Conservation (phyloP, 2,797 vertebrate genomes). For the Valencia hispanica region DNA sequence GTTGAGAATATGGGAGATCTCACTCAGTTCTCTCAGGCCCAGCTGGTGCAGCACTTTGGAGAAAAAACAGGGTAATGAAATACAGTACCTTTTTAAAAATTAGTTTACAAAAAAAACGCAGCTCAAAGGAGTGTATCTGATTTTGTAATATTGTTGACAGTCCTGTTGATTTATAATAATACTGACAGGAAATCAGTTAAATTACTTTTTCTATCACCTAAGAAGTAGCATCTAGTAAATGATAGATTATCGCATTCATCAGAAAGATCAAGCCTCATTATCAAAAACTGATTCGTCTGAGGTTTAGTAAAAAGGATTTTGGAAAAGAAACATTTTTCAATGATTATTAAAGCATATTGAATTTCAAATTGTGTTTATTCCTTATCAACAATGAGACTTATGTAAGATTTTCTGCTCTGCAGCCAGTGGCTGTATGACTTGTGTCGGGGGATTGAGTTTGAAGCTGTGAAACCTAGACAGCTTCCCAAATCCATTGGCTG, state of each 20-base stretch:
- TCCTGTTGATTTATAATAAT: neutral
- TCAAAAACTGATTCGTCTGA: no score
- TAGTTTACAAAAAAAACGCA: neutral
- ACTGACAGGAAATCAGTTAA: neutral
- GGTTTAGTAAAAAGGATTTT: no score
- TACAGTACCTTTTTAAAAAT: neutral
- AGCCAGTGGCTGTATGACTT: conserved; percentile 94
- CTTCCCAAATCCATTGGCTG: conserved; percentile 95
- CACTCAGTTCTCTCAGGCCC: conserved; percentile 82
- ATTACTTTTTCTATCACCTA: neutral
- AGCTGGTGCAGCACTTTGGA: conserved; percentile 90
- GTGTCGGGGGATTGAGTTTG: conserved; percentile 94
- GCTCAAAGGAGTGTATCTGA: neutral
- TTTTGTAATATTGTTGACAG: neutral
- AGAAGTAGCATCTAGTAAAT: neutral
- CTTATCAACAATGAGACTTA: neutral
- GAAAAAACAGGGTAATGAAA: conserved; percentile 92
- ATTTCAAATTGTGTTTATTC: neutral
- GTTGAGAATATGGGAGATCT: conserved; percentile 91
- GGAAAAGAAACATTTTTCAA: no score
- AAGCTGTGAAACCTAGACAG: conserved; percentile 92
- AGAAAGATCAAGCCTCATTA: no score
- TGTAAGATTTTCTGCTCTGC: conserved; percentile 42
- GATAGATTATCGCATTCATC: no score
- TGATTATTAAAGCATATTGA: no score